Evolutionary conservation across 2,797 vertebrate species (phyloP), one percentile per base, ranked within the genome.

Genomic region (Enteromius afrohamiltoni): DNA sequence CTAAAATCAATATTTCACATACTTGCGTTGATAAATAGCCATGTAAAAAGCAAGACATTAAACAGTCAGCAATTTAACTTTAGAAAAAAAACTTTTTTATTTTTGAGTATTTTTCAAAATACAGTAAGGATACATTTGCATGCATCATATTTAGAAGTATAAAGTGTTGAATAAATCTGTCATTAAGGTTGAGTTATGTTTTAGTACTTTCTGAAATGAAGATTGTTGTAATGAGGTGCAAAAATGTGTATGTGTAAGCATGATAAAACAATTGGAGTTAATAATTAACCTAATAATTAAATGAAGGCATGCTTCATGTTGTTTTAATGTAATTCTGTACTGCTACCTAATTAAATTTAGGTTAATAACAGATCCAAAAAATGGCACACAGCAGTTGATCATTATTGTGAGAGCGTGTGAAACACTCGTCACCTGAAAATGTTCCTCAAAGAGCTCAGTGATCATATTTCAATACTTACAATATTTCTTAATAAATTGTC

Each of bases 331-430:
- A 19, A 29, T 45, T 70, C 42, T 37, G 1, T 26, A 40, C 40
- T 37, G 9, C 19, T 65, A 26, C 23, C 37, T 64, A 37, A 82
- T 82, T 47, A 65, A 74, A 64, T 37, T 74, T 4, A 64, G 16
- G 80, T 74, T 82, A 74, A 82, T 74, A 82, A 65, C 51, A 58
- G 23, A 73, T 77, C 21, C 34, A 64, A 16, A 51, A 60, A 49
- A 49, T 37, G 51, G 42, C 47, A 7, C 5, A 47, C 70, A 29
- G 9, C 16, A 47, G 16, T 47, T 77, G 40, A 62, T 62, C n/a
- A 7, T 31, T 60, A 23, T 60, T 60, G 74, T 10, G 74, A 58
- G 74, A 58, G 34, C 34, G 16, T 58, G 45, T 49, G 45, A 64
- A 17, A 64, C 6, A 21, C 45, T 29, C 3, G 23, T 58, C 3